Evolutionary conservation across 2,113 vertebrate species (phyloP), one percentile per base, ranked within the genome.

Genomic region (Tretioscincus oriximinensis): DNA sequence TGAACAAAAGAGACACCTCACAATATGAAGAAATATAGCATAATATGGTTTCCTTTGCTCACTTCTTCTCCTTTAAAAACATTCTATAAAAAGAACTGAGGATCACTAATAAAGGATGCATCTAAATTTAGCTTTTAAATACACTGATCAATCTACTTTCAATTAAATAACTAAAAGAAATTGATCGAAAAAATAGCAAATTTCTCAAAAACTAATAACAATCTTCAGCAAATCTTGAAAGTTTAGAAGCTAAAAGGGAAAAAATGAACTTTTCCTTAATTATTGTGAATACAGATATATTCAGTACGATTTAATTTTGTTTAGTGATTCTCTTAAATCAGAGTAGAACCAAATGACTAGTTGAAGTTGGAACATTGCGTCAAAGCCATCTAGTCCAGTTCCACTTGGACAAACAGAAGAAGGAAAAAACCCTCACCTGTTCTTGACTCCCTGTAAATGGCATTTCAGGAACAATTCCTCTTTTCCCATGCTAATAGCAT

Each of bases 131-230:
- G 24, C 8, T 1, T 83, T 85, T 88, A 71, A 67, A 49, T 29
- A 31, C 49, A 18, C 51, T 75, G 81, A 41, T 41, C 35, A 41
- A 24, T n/a, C 35, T 21, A 60, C 82, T 58, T 68, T 75, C 9
- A 45, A 11, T 16, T 77, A 31, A 47, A 66, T 75, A 77, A 24
- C 63, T 70, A n/a, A 21, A 5, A 0, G 51, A 26, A 41, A 1
- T 24, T 51, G 47, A 9, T 8, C 0, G 28, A 12, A 22, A 18
- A 9, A 28, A 82, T 41, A 51, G 12, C 29, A 72, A 22, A 65
- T 81, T 85, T 88, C 73, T 84, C 68, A 77, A 64, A 73, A 80
- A 84, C 6, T 22, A 85, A 75, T 67, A 81, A 78, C 70, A 81
- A 78, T 68, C 28, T 26, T 14, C 70, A 84, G 77, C 70, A 85